Base-by-base conservation (phyloP, 1,140 invertebrate genomes). In the Gonioctena quinquepunctata region DNA sequence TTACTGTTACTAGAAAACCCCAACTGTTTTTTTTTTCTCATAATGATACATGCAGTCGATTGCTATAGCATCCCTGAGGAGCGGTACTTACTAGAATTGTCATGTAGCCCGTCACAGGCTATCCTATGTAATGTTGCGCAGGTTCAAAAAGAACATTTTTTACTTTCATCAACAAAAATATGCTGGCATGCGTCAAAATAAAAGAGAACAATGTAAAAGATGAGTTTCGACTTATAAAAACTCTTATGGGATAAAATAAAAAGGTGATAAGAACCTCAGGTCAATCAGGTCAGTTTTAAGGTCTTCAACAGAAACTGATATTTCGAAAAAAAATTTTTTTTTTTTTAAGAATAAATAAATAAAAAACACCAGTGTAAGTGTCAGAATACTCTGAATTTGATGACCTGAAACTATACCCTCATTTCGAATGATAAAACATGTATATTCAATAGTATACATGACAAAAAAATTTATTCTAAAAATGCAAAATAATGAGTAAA, bases 101-200 rank as follows among this genome's bases (percentile, higher is more conserved):
- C 82, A 78, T 79, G 84, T 85, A 87, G 85, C 87, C 87, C 28
- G 85, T 84, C 60, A 54, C 84, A 86, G 86, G 86, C 86, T 88
- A 88, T 62, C 87, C 87, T 88, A 88, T 54, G 60, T 87, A 87
- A 87, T 87, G 87, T 86, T 86, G 86, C 86, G 87, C 86, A 87
- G 79, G 85, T 87, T 87, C 87, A 86, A 88, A 87, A 88, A 88
- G 85, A 86, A 88, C 86, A 87, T 86, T 87, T 54, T 62, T 83
- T 82, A 80, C 79, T 79, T 78, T 73, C 62, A 71, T 77, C 61
- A 75, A 73, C 68, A 73, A 75, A 77, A 76, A 73, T 42, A 42
- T 42, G 54, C 67, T 71, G 70, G 70, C 59, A 56, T 73, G 74
- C 71, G 69, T 18, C 25, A 27, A 60, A 60, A 60, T 18, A 28